phyloP scores from a whole-genome alignment of 2,113 vertebrate genomes.

The Girardinichthys multiradiatus region DNA sequence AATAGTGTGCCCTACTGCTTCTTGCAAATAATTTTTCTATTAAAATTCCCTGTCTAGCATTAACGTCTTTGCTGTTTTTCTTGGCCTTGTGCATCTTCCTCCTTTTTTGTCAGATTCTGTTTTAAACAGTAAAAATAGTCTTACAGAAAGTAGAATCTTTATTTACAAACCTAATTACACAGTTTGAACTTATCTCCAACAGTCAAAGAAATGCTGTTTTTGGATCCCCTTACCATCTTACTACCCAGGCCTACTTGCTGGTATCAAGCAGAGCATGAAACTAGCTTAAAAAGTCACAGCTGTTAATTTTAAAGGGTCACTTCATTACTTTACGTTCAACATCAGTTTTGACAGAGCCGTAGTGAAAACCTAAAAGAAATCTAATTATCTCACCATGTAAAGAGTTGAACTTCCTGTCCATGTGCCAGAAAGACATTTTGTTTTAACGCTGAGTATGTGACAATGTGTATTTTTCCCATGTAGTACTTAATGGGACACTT shows the following conservation, averaged over 20 bases:
- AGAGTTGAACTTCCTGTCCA: not conserved
- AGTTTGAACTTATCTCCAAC: not conserved
- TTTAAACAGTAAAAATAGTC: not conserved
- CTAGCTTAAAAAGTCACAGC: not conserved
- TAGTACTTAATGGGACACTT: conserved; percentile 47
- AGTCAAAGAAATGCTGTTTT: not conserved
- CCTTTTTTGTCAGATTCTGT: not conserved
- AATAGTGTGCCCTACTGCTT: not conserved
- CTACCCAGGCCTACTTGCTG: no score
- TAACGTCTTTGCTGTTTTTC: no score
- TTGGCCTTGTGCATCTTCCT: not conserved
- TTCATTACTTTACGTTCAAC: accelerated
- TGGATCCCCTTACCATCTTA: not conserved
- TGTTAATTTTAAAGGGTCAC: not conserved
- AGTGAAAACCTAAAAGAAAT: no score
- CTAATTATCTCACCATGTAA: conserved; percentile 3
- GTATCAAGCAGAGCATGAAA: not conserved
- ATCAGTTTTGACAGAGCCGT: not conserved
- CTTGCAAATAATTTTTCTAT: not conserved
- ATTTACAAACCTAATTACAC: not conserved
- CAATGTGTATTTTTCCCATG: conserved; percentile 63
- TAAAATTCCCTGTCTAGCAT: not conserved
- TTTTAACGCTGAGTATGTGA: conserved; percentile 52
- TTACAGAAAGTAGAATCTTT: not conserved
- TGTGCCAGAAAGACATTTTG: conserved; percentile 52